These are phyloP conservation scores for Halichondria panicea DNA, from an alignment of 37 sponge, comb jelly and placozoan genomes.

Conservation along the genomic window DNA sequence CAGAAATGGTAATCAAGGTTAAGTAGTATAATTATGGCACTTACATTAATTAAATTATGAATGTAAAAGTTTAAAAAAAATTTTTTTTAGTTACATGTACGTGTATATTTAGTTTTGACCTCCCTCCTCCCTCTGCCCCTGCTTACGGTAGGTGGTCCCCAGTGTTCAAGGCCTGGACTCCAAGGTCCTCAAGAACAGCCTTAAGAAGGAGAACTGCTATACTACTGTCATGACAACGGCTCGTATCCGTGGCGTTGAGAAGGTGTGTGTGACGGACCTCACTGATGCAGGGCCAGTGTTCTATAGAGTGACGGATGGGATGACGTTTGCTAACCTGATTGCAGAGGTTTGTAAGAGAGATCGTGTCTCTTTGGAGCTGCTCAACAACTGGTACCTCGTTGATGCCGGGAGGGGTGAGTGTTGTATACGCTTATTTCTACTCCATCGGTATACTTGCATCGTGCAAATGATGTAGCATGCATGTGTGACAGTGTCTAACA, in stretches of 20 bases:
- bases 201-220: constrained; percentile 83
- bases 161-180: constrained; percentile 59
- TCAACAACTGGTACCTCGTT: constrained; percentile 30
- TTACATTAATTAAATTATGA: neutral
- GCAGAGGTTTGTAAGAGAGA: constrained; percentile 14
- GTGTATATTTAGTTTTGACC: too few species aligned
- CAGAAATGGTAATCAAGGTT: constrained; percentile 20
- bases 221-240: constrained; percentile 72
- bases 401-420: constrained; percentile 31
- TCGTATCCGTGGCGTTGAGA: constrained; percentile 48
- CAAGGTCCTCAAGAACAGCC: constrained; percentile 66
- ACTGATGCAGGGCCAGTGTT: neutral
- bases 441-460: too few species aligned
- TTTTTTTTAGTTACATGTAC: too few species aligned
- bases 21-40: neutral
- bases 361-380: constrained; percentile 4
- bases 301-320: constrained; percentile 16
- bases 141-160: constrained; percentile 23
- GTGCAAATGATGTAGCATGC: too few species aligned
- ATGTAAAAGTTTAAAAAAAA: neutral
- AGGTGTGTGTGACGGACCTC: constrained; percentile 6
- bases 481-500: too few species aligned
- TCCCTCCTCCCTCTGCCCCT: constrained; percentile 29
- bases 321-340: constrained; percentile 49
- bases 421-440: too few species aligned